Evolutionary conservation across 2,797 vertebrate genomes (phyloP).

Genomic region (Euphonia xanthogaster): DNA sequence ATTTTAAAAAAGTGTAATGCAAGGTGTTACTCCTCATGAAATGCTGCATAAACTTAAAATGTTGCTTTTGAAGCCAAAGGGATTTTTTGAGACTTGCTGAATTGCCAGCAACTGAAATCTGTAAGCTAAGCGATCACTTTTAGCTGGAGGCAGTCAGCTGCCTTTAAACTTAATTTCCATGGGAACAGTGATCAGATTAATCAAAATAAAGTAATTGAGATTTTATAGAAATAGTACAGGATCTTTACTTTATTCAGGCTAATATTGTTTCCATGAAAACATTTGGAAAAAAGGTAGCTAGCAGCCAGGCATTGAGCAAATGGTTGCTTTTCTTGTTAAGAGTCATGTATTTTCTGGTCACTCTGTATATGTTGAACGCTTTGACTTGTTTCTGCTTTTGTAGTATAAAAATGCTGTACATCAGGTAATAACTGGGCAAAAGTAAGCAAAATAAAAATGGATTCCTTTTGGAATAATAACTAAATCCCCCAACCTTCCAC

Average conservation of each 20-base stretch:
- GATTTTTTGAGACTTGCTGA: slow-evolving; percentile 5
- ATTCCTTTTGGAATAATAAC: neutral
- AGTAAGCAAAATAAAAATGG: neutral
- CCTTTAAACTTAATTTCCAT: slow-evolving; percentile 61
- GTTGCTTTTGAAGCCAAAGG: slow-evolving; percentile 2
- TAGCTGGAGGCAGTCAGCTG: slow-evolving; percentile 58
- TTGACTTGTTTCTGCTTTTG: neutral
- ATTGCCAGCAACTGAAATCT: slow-evolving; percentile 24
- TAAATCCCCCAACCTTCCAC: neutral
- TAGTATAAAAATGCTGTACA: neutral
- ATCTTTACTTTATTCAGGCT: slow-evolving; percentile 1
- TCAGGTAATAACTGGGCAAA: neutral
- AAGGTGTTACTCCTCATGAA: slow-evolving; percentile 23
- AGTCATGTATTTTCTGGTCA: neutral
- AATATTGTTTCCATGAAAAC: slow-evolving; percentile 20
- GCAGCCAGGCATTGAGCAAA: neutral
- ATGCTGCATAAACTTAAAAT: neutral
- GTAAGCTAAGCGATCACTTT: neutral
- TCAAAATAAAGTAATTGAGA: slow-evolving; percentile 53
- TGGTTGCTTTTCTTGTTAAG: neutral
- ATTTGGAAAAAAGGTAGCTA: neutral
- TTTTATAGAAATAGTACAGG: slow-evolving; percentile 24
- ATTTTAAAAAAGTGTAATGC: neutral
- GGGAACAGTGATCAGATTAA: slow-evolving; percentile 52
- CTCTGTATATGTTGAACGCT: neutral